Evolutionary conservation across 2,797 vertebrate species (phyloP), one percentile per base, ranked within the genome.

Genomic region (Steatocranus sp.): DNA sequence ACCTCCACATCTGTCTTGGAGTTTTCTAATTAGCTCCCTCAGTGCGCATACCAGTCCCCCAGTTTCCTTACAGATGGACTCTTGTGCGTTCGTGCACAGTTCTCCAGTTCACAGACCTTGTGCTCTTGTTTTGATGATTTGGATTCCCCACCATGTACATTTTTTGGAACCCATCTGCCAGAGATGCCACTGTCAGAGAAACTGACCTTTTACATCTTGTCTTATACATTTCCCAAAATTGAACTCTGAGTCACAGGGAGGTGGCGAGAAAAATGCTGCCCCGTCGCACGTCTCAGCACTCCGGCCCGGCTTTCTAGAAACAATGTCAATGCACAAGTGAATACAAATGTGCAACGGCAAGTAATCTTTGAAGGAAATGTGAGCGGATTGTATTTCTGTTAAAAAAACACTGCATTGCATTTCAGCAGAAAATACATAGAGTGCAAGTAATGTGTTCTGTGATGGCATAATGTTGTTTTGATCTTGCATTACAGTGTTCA

Each of bases 21-120:
- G 23, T 76, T 48, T 23, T 25, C 50, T 76, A 76, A 76, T 54
- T 76, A 70, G 66, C 66, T 70, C 38, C 66, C 66, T 27, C 23
- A 70, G 23, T 46, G 18, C 27, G 41, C 66, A 11, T 46, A 46
- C 23, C 15, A 27, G 66, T 46, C 66, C 66, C 66, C 23, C 66
- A 27, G 38, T 70, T 18, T 43, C 38, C 66, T 46, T 46, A 46
- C 38, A 70, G 66, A 70, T 15, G 0, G 15, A 70, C 25, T 70
- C 38, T 46, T 27, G 14, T 0, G 9, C 63, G 43, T 70, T 70
- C 1, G 15, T 17, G 23, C 23, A 17, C 63, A 70, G 23, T 70
- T 70, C 15, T 18, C 38, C 15, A 70, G 63, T 70, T 70, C 14
- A 38, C 38, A 70, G 15, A 46, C 23, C 66, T 46, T 70, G 38